Base-by-base conservation (phyloP, 1,140 invertebrate genomes). In the Diabrotica undecimpunctata region DNA sequence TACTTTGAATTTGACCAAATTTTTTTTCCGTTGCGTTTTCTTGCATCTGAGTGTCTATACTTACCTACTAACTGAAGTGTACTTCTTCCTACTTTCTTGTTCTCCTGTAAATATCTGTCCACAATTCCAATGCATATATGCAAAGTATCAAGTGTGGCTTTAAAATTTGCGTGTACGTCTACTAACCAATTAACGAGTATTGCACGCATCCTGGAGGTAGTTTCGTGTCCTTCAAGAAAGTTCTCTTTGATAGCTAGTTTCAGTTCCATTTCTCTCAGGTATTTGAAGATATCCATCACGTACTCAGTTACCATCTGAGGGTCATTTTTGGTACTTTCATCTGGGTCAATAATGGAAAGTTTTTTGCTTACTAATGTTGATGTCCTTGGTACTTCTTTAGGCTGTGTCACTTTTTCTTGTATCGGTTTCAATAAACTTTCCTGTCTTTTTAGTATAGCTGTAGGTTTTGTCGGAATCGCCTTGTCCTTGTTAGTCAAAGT, bases 131-230 rank as follows among this genome's bases (percentile, higher is more conserved):
- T 87, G 54, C 93, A 89, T 70, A 98, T 81, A 78, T 95, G 94
- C 36, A 97, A 86, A 5, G 96, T 98, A 80, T 98, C 96, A 70
- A 91, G 87, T n/a, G 91, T 80, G 10, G 98, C 81, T 67, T 88
- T 87, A 77, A 98, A 98, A 76, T 94, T 90, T 65, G 85, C 80
- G 75, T 97, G 95, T 10, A 98, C 94, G 75, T 97, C 94, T 14
- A 96, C 89, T 35, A 98, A 80, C 96, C 96, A 99, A 78, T 98
- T 94, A 66, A 98, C 83, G 0, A 96, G 81, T 46, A 96, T 90
- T 7, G 87, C 82, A 65, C 97, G 86, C 95, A 98, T 98, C 74
- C 88, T 90, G 0, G 88, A 83, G 12, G 88, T 90, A 1, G 95
- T 84, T 64, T 80, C 72, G 71, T 91, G 86, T 39, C 82, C 85